Conservation (phyloP, 2,888 invertebrate species). For the Cantharis flavilabris region DNA sequence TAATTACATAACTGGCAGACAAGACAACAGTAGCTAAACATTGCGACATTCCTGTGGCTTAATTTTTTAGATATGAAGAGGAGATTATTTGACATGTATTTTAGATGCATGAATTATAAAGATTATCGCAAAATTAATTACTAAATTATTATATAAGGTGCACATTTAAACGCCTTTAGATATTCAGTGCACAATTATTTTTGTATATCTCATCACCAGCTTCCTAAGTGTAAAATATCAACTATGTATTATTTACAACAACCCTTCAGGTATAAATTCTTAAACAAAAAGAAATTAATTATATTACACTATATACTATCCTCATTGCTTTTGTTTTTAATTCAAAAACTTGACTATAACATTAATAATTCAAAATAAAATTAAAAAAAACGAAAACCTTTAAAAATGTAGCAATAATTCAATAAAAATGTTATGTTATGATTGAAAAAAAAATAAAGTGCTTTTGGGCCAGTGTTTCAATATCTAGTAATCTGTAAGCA, state of each 20-base stretch:
- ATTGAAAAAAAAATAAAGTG: too few relatives aligned
- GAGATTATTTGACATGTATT: not conserved
- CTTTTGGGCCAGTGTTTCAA: too few relatives aligned
- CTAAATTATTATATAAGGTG: not conserved
- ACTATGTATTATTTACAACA: not conserved
- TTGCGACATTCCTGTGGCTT: conserved; percentile 21
- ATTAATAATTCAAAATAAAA: too few relatives aligned
- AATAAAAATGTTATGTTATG: too few relatives aligned
- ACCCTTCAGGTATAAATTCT: not conserved
- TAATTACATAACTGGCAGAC: conserved; percentile 48
- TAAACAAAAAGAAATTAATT: not conserved
- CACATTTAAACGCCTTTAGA: not conserved
- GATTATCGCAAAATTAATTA: not conserved
- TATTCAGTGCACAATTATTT: not conserved
- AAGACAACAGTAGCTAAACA: conserved; percentile 31
- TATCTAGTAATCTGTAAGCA: too few relatives aligned
- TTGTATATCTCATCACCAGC: not conserved
- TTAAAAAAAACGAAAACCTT: too few relatives aligned
- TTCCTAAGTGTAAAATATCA: not conserved
- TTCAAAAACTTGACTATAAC: too few relatives aligned
- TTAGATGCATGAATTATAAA: not conserved
- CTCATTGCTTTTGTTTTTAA: too few relatives aligned
- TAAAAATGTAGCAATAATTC: too few relatives aligned
- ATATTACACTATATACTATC: too few relatives aligned
- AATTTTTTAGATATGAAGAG: not conserved